These are phyloP conservation scores for Diplodus sargus DNA, from an alignment of 2,797 vertebrate genomes.

Conservation along the genomic window DNA sequence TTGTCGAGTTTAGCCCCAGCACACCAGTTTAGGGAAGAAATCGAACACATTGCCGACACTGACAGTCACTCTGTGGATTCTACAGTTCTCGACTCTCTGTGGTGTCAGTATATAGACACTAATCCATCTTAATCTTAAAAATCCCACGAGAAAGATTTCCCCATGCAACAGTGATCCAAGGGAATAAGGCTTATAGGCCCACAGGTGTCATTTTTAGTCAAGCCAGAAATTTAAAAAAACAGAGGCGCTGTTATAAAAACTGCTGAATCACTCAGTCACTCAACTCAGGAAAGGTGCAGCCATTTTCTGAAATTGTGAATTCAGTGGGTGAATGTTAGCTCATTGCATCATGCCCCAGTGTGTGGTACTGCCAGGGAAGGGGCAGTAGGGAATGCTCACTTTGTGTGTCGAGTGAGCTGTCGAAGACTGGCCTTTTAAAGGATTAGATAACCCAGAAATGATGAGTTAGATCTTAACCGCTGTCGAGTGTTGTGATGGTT, in stretches of 20 bases:
- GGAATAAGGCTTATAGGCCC: neutral
- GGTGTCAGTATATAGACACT: constrained; percentile 24
- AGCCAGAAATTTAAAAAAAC: constrained; percentile 6
- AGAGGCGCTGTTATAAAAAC: constrained; percentile 4
- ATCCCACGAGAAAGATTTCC: constrained; percentile 2
- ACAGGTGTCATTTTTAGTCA: neutral
- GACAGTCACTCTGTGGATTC: neutral
- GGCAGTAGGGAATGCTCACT: neutral
- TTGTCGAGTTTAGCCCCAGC: constrained; percentile 10
- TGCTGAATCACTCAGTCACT: constrained; percentile 44
- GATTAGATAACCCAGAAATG: no score
- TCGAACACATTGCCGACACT: neutral
- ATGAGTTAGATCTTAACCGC: no score
- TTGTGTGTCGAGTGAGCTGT: neutral
- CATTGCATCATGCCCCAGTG: constrained; percentile 8
- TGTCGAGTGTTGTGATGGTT: no score
- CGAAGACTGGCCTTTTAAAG: constrained; percentile 4
- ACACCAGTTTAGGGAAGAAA: constrained; percentile 8
- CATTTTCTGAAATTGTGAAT: constrained; percentile 49
- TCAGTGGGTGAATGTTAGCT: constrained; percentile 7
- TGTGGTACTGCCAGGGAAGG: constrained; percentile 3
- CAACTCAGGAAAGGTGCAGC: constrained; percentile 18
- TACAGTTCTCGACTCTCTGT: constrained; percentile 13
- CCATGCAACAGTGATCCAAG: constrained; percentile 3
- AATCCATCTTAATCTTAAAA: constrained; percentile 35